Percentiles rank a stretch among this genome's conserved stretches.
Conservation (phyloP, 2,113 vertebrate genomes). For the Struthio camelus region DNA sequence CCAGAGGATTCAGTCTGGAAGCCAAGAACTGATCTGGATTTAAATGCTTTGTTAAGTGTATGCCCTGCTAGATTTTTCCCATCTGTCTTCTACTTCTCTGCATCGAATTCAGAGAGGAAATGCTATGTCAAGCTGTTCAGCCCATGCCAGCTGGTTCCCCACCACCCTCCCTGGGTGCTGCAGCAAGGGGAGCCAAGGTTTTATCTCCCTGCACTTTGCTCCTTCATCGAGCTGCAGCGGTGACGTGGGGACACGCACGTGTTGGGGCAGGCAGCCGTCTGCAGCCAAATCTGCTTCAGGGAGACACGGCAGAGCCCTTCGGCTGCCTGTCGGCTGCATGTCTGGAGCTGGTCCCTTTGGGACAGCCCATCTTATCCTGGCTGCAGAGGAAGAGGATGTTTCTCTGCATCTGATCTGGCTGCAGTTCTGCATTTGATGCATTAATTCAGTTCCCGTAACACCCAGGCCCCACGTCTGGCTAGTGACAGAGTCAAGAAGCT, state of each 20-base stretch:
- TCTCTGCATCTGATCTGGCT: not conserved
- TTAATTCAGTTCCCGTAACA: not conserved
- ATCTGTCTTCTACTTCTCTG: not conserved
- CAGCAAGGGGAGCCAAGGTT: fast-evolving
- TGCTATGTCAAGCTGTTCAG: fast-evolving
- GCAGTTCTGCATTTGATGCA: not conserved
- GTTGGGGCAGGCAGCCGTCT: not conserved
- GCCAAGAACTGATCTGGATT: not conserved
- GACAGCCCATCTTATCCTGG: not conserved
- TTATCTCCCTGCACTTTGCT: not conserved
- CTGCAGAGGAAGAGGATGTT: not conserved
- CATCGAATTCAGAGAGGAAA: not conserved
- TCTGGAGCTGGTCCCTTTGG: not conserved
- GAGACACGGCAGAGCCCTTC: not conserved
- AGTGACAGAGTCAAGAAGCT: not conserved
- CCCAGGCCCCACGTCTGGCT: not conserved
- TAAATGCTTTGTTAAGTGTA: not conserved
- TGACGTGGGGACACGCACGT: fast-evolving
- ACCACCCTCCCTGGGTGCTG: not conserved
- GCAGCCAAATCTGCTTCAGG: fast-evolving
- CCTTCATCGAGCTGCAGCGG: not conserved
- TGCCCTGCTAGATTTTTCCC: not conserved
- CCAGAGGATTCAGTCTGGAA: too few species aligned
- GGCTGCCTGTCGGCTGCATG: not conserved
- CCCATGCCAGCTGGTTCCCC: not conserved